Conservation (phyloP, 2,888 invertebrate genomes). For the Heliconius hortense region DNA sequence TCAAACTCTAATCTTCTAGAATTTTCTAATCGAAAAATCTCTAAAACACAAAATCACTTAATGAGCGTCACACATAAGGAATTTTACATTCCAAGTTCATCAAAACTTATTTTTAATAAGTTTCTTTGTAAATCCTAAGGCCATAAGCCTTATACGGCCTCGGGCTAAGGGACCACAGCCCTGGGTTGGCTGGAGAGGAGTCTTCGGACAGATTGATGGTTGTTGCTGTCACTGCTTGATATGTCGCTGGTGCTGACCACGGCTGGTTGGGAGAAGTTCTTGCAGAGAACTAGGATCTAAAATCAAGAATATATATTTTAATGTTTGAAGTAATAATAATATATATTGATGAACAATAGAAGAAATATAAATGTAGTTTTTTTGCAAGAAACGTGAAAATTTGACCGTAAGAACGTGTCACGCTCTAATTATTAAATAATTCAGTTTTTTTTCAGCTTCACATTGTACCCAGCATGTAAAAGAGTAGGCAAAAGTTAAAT, state of each 20-base stretch:
- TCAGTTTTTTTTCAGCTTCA: too few species aligned
- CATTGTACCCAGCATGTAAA: too few species aligned
- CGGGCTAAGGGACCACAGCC: constrained; percentile 71
- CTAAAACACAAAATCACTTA: constrained; percentile 3
- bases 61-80: constrained; percentile 1
- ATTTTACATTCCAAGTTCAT: neutral
- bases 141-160: constrained; percentile 60
- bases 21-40: neutral
- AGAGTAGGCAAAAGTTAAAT: too few species aligned
- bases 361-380: too few species aligned
- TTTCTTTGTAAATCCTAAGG: neutral
- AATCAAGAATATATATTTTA: constrained; percentile 17
- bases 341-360: too few species aligned
- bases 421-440: too few species aligned
- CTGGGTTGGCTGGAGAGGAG: constrained; percentile 65
- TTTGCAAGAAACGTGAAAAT: too few species aligned
- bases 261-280: constrained; percentile 75
- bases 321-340: neutral
- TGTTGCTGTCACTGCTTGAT: constrained; percentile 76
- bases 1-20: constrained; percentile 6
- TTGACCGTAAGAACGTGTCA: too few species aligned
- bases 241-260: constrained; percentile 75
- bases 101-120: constrained; percentile 8
- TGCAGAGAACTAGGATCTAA: constrained; percentile 73
- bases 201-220: constrained; percentile 74